Percentiles rank a stretch among this genome's conserved stretches.
Evolutionary conservation across 2,888 invertebrate species (phyloP).

Genomic region (Apodemia mormo): DNA sequence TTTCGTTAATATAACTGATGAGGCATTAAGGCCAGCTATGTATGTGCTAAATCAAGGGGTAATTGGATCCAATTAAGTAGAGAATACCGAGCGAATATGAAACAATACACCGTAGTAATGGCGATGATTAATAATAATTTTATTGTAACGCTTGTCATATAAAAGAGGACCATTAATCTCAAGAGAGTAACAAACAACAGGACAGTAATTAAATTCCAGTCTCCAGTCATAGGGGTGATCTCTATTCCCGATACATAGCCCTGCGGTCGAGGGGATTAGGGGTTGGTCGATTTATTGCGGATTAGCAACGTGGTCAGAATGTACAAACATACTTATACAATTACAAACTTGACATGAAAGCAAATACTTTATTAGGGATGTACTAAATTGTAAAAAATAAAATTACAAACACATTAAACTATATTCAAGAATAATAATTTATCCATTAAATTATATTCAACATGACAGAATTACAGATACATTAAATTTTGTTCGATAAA

Average conservation of each 20-base stretch:
- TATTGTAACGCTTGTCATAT: slow-evolving; percentile 33
- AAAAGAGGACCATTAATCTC: slow-evolving; percentile 44
- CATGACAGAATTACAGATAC: too few relatives aligned
- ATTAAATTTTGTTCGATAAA: too few relatives aligned
- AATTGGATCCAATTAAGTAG: slow-evolving; percentile 16
- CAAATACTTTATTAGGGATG: neutral
- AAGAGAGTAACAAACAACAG: slow-evolving; percentile 47
- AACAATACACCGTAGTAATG: slow-evolving; percentile 27
- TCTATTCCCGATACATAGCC: slow-evolving; percentile 43
- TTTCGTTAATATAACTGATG: slow-evolving; percentile 9
- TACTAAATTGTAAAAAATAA: too few relatives aligned
- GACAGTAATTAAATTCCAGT: slow-evolving; percentile 68
- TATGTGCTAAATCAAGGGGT: slow-evolving; percentile 20
- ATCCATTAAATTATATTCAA: too few relatives aligned
- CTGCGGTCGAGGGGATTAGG: slow-evolving; percentile 51
- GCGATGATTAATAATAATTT: slow-evolving; percentile 36
- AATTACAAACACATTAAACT: too few relatives aligned
- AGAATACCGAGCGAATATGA: slow-evolving; percentile 9
- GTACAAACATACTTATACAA: slow-evolving; percentile 14
- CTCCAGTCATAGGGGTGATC: slow-evolving; percentile 37
- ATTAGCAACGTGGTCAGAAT: slow-evolving; percentile 20
- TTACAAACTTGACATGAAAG: slow-evolving; percentile 11
- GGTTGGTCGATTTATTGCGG: slow-evolving; percentile 33
- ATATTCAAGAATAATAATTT: too few relatives aligned
- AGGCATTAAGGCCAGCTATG: slow-evolving; percentile 10